Conservation (phyloP, 2,113 vertebrate genomes). For the Cryptomyrus ogoouensis region DNA sequence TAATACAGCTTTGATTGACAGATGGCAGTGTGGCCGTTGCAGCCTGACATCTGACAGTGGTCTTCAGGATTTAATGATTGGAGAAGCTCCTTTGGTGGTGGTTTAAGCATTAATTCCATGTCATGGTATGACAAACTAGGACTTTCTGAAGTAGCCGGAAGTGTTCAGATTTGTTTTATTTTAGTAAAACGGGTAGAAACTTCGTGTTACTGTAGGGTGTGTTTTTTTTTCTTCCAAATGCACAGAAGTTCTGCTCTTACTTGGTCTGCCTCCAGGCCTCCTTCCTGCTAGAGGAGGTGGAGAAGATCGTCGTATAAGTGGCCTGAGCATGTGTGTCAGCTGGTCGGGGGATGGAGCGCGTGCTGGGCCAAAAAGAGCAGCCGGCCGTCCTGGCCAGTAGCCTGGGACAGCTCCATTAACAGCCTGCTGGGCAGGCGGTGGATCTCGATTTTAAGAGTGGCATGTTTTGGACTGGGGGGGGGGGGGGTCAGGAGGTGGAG, state of each 20-base stretch:
- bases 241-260: background rate
- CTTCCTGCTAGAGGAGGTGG: conserved; percentile 16
- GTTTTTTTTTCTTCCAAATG: background rate
- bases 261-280: background rate
- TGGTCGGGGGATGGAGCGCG: background rate
- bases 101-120: background rate
- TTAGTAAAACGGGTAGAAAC: background rate
- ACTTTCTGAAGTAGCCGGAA: background rate
- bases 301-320: conserved; percentile 5
- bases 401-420: conserved; percentile 15
- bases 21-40: background rate
- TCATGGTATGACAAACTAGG: background rate
- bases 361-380: conserved; percentile 24
- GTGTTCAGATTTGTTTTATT: background rate
- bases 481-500: background rate
- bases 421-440: conserved; percentile 14
- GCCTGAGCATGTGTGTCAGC: conserved; percentile 6
- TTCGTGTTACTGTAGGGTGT: background rate
- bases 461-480: background rate
- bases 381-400: conserved; percentile 11
- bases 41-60: background rate
- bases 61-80: background rate
- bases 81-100: background rate
- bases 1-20: background rate
- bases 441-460: background rate